A percentile compares a stretch with the other conserved stretches of the same genome.
Conservation (phyloP, 2,888 invertebrate species). For the Heteromurus nitidus region DNA sequence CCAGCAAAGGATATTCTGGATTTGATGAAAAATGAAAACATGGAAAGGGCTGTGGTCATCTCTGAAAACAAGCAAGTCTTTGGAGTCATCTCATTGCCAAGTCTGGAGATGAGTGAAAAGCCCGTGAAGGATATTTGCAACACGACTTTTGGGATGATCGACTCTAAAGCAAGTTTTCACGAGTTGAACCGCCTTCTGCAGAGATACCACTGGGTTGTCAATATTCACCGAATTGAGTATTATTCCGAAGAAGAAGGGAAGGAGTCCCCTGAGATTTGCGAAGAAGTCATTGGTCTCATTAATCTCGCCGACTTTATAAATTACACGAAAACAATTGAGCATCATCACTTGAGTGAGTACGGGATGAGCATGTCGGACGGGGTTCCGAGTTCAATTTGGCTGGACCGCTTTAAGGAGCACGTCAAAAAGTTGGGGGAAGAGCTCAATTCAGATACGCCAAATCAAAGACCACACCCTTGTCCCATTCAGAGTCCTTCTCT, state of each 20-base stretch:
- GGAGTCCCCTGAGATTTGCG: neutral
- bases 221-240: neutral
- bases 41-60: slow-evolving; percentile 4
- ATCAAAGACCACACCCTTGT: too few species aligned
- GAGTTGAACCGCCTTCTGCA: slow-evolving; percentile 16
- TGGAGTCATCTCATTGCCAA: too few species aligned
- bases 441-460: too few species aligned
- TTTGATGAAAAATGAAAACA: neutral
- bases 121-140: slow-evolving; percentile 10
- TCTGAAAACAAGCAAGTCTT: slow-evolving; percentile 22
- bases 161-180: slow-evolving; percentile 19
- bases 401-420: slow-evolving; percentile 74
- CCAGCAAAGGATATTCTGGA: neutral
- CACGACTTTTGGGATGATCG: slow-evolving; percentile 24
- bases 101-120: too few species aligned
- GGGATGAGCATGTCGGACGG: slow-evolving; percentile 45
- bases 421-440: too few species aligned
- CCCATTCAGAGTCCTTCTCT: too few species aligned
- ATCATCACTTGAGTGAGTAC: slow-evolving; percentile 31
- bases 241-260: neutral
- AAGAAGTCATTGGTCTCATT: slow-evolving; percentile 25
- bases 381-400: slow-evolving; percentile 35
- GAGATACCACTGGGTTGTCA: slow-evolving; percentile 36
- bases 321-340: slow-evolving; percentile 33
- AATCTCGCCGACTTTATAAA: slow-evolving; percentile 41